Evolutionary conservation across 2,113 vertebrate species (phyloP).

Genomic region (Tenrec ecaudatus): DNA sequence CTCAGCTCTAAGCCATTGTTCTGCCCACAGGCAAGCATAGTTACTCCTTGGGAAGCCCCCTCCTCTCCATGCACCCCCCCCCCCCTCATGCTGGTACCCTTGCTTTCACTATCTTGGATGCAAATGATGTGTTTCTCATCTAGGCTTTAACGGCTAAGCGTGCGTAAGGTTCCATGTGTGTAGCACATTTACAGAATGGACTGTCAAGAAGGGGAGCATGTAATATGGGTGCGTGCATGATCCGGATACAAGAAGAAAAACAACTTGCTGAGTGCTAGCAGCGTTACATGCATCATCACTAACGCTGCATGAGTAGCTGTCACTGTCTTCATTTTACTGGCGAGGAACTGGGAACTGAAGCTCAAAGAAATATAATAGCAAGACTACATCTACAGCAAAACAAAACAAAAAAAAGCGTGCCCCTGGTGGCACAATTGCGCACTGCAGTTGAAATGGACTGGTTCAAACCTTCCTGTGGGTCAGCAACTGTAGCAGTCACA

Average conservation of each 20-base stretch:
- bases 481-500: background rate
- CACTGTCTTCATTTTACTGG: slow-evolving; percentile 9
- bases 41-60: too few relatives aligned
- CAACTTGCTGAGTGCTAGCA: background rate
- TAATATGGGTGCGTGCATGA: too few relatives aligned
- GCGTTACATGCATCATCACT: slow-evolving; percentile 2
- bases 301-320: background rate
- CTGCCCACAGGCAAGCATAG: too few relatives aligned
- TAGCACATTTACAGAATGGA: background rate
- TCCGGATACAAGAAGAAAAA: background rate
- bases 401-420: too few relatives aligned
- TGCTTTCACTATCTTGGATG: background rate
- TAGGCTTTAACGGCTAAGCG: slow-evolving; percentile 1
- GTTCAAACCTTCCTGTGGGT: background rate
- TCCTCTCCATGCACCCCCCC: too few relatives aligned
- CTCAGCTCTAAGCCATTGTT: too few relatives aligned
- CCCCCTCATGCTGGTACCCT: too few relatives aligned
- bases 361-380: background rate
- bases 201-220: background rate
- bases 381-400: background rate
- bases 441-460: background rate
- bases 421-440: background rate
- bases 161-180: background rate
- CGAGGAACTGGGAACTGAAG: slow-evolving; percentile 21
- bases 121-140: background rate